These are phyloP conservation scores for Ramazzottius varieornatus DNA, from an alignment of 2,888 invertebrate genomes.

Conservation along the genomic window DNA sequence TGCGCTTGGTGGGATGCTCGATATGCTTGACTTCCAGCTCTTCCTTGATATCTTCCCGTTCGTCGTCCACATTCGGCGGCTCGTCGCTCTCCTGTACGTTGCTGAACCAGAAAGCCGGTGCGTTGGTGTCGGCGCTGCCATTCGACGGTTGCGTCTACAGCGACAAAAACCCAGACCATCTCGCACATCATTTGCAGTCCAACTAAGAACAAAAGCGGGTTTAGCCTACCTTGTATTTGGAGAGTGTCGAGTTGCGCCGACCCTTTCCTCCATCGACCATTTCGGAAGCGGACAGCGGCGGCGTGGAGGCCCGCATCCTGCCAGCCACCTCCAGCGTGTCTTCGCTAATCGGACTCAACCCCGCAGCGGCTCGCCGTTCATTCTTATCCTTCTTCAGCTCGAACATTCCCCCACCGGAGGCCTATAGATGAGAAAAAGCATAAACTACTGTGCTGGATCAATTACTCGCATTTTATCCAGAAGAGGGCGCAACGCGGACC, in stretches of 20 bases:
- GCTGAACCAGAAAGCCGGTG: slow-evolving; percentile 7
- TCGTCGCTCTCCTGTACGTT: not conserved
- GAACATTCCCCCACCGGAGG: slow-evolving; percentile 62
- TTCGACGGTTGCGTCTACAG: not conserved
- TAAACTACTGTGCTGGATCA: too few relatives aligned
- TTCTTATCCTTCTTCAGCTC: slow-evolving; percentile 48
- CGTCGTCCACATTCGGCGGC: not conserved
- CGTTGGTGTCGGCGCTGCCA: not conserved
- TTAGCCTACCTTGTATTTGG: not conserved
- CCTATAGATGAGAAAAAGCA: slow-evolving; percentile 12
- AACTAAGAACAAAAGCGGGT: too few relatives aligned
- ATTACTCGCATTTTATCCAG: not conserved
- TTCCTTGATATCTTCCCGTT: slow-evolving; percentile 5
- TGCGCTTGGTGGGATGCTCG: not conserved
- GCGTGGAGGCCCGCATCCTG: slow-evolving; percentile 76
- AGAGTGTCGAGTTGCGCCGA: not conserved
- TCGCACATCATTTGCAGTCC: too few relatives aligned
- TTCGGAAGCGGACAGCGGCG: slow-evolving; percentile 71
- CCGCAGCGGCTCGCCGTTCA: slow-evolving; percentile 31
- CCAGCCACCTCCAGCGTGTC: slow-evolving; percentile 81
- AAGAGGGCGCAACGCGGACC: too few relatives aligned
- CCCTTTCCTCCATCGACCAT: slow-evolving; percentile 35
- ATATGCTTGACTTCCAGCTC: slow-evolving; percentile 5
- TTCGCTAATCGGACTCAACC: slow-evolving; percentile 50
- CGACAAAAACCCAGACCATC: too few relatives aligned